These are phyloP conservation scores for Monomorium pharaonis DNA, from an alignment of 1,140 invertebrate species.

Conservation along the genomic window DNA sequence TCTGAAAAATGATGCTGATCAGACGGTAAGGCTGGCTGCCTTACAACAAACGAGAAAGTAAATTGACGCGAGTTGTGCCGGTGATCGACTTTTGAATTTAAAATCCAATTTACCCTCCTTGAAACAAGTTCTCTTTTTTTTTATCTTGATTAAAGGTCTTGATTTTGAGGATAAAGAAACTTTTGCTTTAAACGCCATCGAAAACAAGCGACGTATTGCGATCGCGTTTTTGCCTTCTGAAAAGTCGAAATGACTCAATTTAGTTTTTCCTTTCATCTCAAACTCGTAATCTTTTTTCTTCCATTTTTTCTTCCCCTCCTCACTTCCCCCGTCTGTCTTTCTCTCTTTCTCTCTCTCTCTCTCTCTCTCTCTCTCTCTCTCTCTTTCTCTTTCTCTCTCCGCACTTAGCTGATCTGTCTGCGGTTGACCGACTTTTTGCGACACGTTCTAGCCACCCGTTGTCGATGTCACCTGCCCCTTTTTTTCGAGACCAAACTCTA, in stretches of 20 bases:
- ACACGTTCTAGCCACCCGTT: conserved; percentile 49
- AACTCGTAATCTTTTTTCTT: too few relatives aligned
- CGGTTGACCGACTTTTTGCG: conserved; percentile 72
- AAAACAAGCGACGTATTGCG: conserved; percentile 65
- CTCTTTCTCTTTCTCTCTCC: conserved; percentile 6
- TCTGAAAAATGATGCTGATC: not conserved
- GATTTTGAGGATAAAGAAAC: conserved; percentile 43
- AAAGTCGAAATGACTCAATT: conserved; percentile 65
- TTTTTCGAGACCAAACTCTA: conserved; percentile 29
- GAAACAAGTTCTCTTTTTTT: not conserved
- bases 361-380: not conserved
- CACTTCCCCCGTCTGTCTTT: not conserved
- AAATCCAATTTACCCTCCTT: conserved; percentile 26
- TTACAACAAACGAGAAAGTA: conserved; percentile 16
- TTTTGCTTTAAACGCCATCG: conserved; percentile 48
- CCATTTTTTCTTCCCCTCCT: conserved; percentile 12
- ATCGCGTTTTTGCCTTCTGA: conserved; percentile 65
- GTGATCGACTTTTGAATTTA: conserved; percentile 32
- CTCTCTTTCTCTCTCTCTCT: conserved; percentile 27
- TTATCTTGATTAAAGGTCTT: not conserved
- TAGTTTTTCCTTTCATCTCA: conserved; percentile 33
- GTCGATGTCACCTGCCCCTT: conserved; percentile 53
- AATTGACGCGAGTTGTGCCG: conserved; percentile 15
- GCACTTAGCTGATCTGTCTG: conserved; percentile 53
- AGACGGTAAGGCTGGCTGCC: not conserved